phyloP scores from a whole-genome alignment of 2,888 invertebrate species.

The Abscondita cerata region DNA sequence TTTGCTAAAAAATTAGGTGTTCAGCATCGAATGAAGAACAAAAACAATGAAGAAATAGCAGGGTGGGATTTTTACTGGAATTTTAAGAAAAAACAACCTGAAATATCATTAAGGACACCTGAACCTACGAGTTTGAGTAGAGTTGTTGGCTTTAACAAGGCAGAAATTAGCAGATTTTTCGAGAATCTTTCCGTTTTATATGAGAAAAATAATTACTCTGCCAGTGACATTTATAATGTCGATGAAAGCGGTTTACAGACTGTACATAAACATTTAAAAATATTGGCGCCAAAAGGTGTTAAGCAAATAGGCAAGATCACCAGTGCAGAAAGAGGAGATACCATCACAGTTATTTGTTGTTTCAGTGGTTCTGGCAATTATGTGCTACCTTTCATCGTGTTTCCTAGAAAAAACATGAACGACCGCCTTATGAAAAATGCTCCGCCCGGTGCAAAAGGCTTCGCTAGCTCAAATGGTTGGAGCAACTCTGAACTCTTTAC shows the following conservation, averaged over 20 bases:
- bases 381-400: constrained; percentile 27
- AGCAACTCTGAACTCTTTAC: constrained; percentile 5
- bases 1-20: constrained; percentile 5
- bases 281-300: constrained; percentile 48
- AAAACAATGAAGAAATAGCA: constrained; percentile 3
- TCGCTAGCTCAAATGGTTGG: constrained; percentile 8
- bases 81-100: constrained; percentile 2
- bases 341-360: constrained; percentile 46
- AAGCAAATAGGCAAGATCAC: constrained; percentile 52
- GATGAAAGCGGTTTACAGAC: constrained; percentile 52
- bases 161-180: constrained; percentile 2
- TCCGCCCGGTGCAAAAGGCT: constrained; percentile 1
- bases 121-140: constrained; percentile 18
- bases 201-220: too few relatives aligned
- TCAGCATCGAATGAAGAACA: not conserved
- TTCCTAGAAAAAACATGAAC: constrained; percentile 5
- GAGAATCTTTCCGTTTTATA: not conserved
- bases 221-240: constrained; percentile 47
- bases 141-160: constrained; percentile 8
- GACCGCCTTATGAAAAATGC: constrained; percentile 1
- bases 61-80: not conserved
- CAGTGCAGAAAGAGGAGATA: constrained; percentile 50
- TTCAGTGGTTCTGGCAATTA: constrained; percentile 48
- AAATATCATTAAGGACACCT: constrained; percentile 36
- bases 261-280: constrained; percentile 47